Conservation (phyloP, 2,888 invertebrate species). For the Apotomis turbidana region DNA sequence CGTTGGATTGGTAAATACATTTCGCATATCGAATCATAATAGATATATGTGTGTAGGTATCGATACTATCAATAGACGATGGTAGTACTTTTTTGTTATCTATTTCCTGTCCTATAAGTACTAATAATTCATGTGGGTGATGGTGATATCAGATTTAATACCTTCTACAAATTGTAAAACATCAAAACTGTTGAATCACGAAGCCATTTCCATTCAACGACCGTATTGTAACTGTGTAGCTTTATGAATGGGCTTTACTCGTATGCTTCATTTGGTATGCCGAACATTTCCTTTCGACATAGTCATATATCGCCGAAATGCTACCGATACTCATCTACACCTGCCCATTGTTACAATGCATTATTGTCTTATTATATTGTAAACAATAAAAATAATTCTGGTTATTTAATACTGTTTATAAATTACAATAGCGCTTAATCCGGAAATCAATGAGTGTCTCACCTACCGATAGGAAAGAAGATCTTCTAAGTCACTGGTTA, state of each 20-base stretch:
- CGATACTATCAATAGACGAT: no score
- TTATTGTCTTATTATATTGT: not conserved
- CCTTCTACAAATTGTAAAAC: not conserved
- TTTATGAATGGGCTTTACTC: constrained; percentile 52
- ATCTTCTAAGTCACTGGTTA: no score
- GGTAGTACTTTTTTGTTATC: no score
- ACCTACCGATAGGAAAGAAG: no score
- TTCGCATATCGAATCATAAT: no score
- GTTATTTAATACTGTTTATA: not conserved
- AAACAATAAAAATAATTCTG: not conserved
- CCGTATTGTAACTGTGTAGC: constrained; percentile 52
- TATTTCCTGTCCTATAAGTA: no score
- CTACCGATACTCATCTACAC: constrained; percentile 35
- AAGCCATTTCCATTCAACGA: constrained; percentile 48
- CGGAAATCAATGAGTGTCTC: no score
- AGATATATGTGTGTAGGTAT: no score
- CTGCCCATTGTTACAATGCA: constrained; percentile 33
- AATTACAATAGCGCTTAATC: not conserved
- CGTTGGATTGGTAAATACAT: no score
- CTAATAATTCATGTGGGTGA: no score
- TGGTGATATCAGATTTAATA: no score
- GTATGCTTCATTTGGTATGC: constrained; percentile 38
- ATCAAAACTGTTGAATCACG: constrained; percentile 2
- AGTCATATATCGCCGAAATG: constrained; percentile 34
- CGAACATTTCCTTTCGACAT: constrained; percentile 39